A percentile compares a stretch with the other conserved stretches of the same genome.
These are phyloP conservation scores for Rana temporaria DNA, from an alignment of 2,113 vertebrate species.

Conservation along the genomic window DNA sequence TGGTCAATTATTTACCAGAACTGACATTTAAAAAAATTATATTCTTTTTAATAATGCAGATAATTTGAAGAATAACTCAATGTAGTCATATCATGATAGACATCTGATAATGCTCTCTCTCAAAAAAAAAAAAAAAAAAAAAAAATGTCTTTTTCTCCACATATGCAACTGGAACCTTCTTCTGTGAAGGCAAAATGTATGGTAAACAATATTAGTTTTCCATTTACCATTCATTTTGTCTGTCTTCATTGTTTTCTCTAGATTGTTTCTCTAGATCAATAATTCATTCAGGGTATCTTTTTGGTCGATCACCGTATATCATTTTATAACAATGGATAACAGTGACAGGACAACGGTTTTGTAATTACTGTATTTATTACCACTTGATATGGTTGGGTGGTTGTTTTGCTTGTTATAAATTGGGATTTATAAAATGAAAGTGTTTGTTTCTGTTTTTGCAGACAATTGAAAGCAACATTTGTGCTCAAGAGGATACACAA, in stretches of 20 bases:
- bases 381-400: not conserved
- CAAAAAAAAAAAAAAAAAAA: too few species aligned
- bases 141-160: too few species aligned
- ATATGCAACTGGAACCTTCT: too few species aligned
- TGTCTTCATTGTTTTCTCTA: not conserved
- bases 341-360: not conserved
- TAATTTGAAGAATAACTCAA: too few species aligned
- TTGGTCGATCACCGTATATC: not conserved
- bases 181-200: not conserved
- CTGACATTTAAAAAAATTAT: too few species aligned
- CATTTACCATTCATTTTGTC: not conserved
- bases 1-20: too few species aligned
- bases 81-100: too few species aligned
- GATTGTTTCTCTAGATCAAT: not conserved
- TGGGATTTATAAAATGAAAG: not conserved
- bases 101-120: too few species aligned
- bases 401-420: not conserved
- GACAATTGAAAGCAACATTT: not conserved
- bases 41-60: too few species aligned
- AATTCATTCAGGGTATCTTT: not conserved
- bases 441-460: not conserved
- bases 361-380: not conserved
- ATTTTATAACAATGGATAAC: slow-evolving; percentile 8
- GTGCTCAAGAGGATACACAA: not conserved
- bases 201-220: not conserved